These are phyloP conservation scores for Donacobius atricapilla DNA, from an alignment of 2,113 vertebrate genomes.

Conservation along the genomic window DNA sequence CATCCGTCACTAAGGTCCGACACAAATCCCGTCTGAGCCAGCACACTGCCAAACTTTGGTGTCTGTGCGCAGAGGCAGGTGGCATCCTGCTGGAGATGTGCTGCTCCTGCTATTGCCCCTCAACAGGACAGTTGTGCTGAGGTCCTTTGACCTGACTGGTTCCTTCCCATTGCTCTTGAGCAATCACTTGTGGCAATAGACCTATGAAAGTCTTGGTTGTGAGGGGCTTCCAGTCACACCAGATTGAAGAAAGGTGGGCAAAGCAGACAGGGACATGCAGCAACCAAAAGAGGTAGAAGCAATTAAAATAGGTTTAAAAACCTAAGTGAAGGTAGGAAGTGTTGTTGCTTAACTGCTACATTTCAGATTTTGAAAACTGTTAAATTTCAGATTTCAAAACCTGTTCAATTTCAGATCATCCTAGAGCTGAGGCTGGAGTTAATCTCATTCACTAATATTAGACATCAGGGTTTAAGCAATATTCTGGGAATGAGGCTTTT, in stretches of 20 bases:
- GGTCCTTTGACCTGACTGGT: background rate
- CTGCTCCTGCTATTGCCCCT: background rate
- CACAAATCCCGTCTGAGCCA: background rate
- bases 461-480: background rate
- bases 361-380: background rate
- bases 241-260: background rate
- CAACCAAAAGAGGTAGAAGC: background rate
- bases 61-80: background rate
- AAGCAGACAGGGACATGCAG: background rate
- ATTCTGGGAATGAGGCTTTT: background rate
- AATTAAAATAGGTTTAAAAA: background rate
- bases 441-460: background rate
- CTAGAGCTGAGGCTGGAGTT: background rate
- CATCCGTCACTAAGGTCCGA: fast-evolving
- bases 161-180: background rate
- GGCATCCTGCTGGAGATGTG: background rate
- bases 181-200: background rate
- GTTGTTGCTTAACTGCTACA: background rate
- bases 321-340: background rate
- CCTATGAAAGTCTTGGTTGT: background rate
- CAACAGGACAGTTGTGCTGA: background rate
- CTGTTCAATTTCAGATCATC: fast-evolving
- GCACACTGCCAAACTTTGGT: background rate
- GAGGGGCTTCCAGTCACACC: background rate
- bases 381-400: background rate